Evolutionary conservation across 2,888 invertebrate genomes (phyloP).

Genomic region (Aelia acuminata): DNA sequence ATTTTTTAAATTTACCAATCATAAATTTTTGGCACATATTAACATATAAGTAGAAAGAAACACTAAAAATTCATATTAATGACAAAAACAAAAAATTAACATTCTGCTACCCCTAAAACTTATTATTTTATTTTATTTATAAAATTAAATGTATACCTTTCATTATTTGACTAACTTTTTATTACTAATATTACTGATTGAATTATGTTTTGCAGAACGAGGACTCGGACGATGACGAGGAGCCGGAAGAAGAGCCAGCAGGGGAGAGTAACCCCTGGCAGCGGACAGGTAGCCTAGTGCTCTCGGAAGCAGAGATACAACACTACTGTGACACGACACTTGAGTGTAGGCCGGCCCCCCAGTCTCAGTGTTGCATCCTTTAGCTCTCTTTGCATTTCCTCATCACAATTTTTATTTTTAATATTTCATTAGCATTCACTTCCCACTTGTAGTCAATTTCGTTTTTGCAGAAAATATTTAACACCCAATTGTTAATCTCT

Average conservation of each 20-base stretch:
- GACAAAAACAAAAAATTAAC: too few relatives aligned
- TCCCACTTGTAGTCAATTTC: background rate
- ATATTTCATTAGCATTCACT: slow-evolving; percentile 10
- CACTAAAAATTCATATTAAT: too few relatives aligned
- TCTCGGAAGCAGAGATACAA: slow-evolving; percentile 75
- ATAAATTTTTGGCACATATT: too few relatives aligned
- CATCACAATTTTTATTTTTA: background rate
- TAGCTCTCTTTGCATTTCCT: slow-evolving; percentile 45
- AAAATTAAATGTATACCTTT: background rate
- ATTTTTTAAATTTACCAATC: too few relatives aligned
- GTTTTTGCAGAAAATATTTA: background rate
- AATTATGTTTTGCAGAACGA: slow-evolving; percentile 68
- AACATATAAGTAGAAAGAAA: too few relatives aligned
- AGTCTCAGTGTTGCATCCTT: slow-evolving; percentile 64
- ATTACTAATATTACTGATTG: background rate
- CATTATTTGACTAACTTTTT: background rate
- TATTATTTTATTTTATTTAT: too few relatives aligned
- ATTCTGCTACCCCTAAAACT: too few relatives aligned
- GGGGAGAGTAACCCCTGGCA: slow-evolving; percentile 70
- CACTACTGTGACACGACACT: slow-evolving; percentile 84
- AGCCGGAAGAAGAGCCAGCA: slow-evolving; percentile 66
- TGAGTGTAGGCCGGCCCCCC: slow-evolving; percentile 76
- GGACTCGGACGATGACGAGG: slow-evolving; percentile 71
- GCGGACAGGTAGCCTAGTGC: slow-evolving; percentile 68
- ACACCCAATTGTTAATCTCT: background rate